Base-by-base conservation (phyloP, 1,140 invertebrate species). In the Mylabris phalerata region DNA sequence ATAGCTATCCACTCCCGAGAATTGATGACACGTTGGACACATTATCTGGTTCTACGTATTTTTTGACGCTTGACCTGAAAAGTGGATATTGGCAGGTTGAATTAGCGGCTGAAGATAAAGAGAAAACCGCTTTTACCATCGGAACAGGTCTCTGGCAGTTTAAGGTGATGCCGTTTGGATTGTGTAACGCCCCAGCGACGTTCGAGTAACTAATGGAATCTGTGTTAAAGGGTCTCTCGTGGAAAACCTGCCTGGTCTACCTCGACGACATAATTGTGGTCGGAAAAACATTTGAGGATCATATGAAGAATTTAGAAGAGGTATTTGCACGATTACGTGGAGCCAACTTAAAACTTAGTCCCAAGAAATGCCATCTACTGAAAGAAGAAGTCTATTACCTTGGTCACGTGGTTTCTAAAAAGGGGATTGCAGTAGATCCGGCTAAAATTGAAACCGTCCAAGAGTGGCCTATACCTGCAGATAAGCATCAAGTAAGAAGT, bases 221-320 rank as follows among this genome's bases (percentile, higher is more conserved):
- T 13, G 13, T 13, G 13, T 13, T 13, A 13, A 13, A 13, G 13
- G 13, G 1, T 13, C 13, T 13, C 13, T 13, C 51, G 9, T 32
- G 55, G 44, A 59, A 54, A 39, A 40, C 57, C n/a, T 69, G 62
- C 47, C 26, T 67, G 4, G 66, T 67, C 6, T 76, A 72, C 55
- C 48, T 75, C 38, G 74, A 77, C 48, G 73, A 76, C 47, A 64
- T 67, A 19, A 55, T 68, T 24, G 45, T 67, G 0, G 65, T 50
- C 25, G 39, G 48, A 9, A 51, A 46, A 25, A 61, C 56, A 26
- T 10, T 62, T 24, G 48, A 61, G 9, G 59, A 63, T 49, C 61
- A 67, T 38, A 24, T 59, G 19, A 32, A 50, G 9, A 60, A 65
- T 39, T 32, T 65, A 13, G 11, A 63, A 55, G 24, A 44, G 10